A percentile compares a stretch with the other conserved stretches of the same genome.
Evolutionary conservation across 1,140 invertebrate genomes (phyloP).

Genomic region (Megalonaias nervosa): DNA sequence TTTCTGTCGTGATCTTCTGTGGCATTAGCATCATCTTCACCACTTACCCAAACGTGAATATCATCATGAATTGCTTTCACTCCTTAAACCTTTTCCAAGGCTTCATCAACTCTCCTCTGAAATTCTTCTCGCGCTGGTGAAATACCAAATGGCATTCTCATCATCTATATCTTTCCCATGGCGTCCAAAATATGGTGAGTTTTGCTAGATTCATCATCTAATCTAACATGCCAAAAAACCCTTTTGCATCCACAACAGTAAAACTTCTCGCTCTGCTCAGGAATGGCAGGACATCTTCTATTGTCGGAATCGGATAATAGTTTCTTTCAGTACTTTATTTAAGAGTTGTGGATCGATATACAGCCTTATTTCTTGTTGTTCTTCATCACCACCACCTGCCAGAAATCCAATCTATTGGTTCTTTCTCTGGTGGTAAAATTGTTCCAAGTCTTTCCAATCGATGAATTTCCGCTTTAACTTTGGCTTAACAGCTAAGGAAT

Average conservation of each 20-base stretch:
- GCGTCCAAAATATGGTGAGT: conserved; percentile 57
- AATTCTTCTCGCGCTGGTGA: conserved; percentile 65
- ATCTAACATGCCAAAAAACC: conserved; percentile 63
- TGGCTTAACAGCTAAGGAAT: too few relatives aligned
- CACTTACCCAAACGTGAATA: too few relatives aligned
- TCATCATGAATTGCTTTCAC: conserved; percentile 67
- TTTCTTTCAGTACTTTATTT: conserved; percentile 42
- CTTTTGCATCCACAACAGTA: conserved; percentile 47
- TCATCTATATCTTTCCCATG: conserved; percentile 43
- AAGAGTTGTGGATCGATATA: too few relatives aligned
- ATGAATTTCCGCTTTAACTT: conserved; percentile 33
- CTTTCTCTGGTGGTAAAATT: conserved; percentile 58
- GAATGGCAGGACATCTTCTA: conserved; percentile 43
- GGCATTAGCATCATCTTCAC: conserved; percentile 57
- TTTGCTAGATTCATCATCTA: conserved; percentile 49
- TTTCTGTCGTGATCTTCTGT: conserved; percentile 34
- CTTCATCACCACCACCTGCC: conserved; percentile 41
- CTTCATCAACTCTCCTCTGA: conserved; percentile 52
- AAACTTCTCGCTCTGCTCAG: conserved; percentile 27
- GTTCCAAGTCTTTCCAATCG: conserved; percentile 42
- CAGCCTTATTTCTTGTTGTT: conserved; percentile 41
- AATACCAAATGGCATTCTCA: conserved; percentile 34
- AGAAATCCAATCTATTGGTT: conserved; percentile 57
- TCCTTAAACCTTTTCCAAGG: conserved; percentile 59
- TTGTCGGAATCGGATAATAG: conserved; percentile 32